Evolutionary conservation across 2,797 vertebrate genomes (phyloP), one percentile per base, ranked within the genome.

Genomic region (Phrynocephalus guinanensis): DNA sequence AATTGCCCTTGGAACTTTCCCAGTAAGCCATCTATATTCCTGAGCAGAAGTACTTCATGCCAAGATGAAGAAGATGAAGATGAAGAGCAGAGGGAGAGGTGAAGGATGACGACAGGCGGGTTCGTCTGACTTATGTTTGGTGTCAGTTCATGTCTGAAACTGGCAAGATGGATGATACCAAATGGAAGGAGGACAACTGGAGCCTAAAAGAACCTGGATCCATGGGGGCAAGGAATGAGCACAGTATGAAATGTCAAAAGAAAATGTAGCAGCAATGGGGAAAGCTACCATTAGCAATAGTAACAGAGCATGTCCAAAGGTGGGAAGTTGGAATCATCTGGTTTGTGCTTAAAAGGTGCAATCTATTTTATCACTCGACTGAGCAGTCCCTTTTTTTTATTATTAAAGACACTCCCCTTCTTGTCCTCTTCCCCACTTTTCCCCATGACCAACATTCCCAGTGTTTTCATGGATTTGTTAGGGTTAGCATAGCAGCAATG

Each of bases 1-100:
- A 80, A 48, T 76, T 52, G 44, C 73, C 71, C 81, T 79, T 44
- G 44, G 56, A 82, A 82, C 71, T 67, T 73, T 76, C 76, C 86
- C 79, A 87, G 76, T 70, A 67, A 82, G 63, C 20, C 16, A 70
- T 71, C 52, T n/a, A 30, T 52, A 79, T 71, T 18, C 22, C 44
- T 78, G 81, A 24, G 33, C 22, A 50, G 75, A 85, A 30, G 48
- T 18, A 60, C 70, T 48, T 70, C 20, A 9, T 71, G 86, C 66
- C 86, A 81, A 81, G 78, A 30, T 50, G 60, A n/a, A 52, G 26
- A 1, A 81, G 78, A 30, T 50, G 60, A n/a, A 52, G 26, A 1
- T 1, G 6, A 50, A 24, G 38, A 24, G 22, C 48, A 33, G 73
- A 76, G 33, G 38, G 33, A 7, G 10, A 18, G 52, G 33, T 13